A percentile compares a stretch with the other conserved stretches of the same genome.
Conservation (phyloP, 1,140 invertebrate genomes). For the Heliconius eleuchia region DNA sequence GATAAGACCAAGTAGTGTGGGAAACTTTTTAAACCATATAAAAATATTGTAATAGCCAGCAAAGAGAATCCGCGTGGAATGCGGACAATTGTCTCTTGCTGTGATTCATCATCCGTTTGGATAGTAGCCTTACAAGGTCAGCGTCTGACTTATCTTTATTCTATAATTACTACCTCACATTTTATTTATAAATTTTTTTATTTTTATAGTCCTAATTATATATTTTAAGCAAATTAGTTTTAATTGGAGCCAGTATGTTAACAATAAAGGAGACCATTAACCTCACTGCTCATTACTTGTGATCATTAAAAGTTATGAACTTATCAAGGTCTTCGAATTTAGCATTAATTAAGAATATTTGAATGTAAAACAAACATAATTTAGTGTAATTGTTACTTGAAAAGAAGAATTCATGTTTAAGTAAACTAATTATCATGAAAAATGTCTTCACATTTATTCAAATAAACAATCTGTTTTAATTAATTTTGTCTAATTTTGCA, state of each 20-base stretch:
- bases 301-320: slow-evolving; percentile 2
- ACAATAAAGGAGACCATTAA: background rate
- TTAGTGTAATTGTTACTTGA: background rate
- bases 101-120: slow-evolving; percentile 34
- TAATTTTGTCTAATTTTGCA: too few species aligned
- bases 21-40: slow-evolving; percentile 33
- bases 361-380: background rate
- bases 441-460: too few species aligned
- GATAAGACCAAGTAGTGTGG: slow-evolving; percentile 22
- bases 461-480: too few species aligned
- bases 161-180: slow-evolving; percentile 9
- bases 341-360: slow-evolving; percentile 2
- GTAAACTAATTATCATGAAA: background rate
- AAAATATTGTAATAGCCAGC: slow-evolving; percentile 36
- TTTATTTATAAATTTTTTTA: background rate
- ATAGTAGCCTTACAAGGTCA: slow-evolving; percentile 25
- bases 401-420: background rate
- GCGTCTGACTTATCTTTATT: slow-evolving; percentile 27
- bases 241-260: slow-evolving; percentile 12
- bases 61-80: slow-evolving; percentile 33
- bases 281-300: background rate
- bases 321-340: background rate
- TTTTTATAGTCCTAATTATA: background rate
- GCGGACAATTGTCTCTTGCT: slow-evolving; percentile 35
- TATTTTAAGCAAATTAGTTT: slow-evolving; percentile 11